phyloP scores from a whole-genome alignment of 2,888 invertebrate genomes.

The Amblyjoppa proteus region DNA sequence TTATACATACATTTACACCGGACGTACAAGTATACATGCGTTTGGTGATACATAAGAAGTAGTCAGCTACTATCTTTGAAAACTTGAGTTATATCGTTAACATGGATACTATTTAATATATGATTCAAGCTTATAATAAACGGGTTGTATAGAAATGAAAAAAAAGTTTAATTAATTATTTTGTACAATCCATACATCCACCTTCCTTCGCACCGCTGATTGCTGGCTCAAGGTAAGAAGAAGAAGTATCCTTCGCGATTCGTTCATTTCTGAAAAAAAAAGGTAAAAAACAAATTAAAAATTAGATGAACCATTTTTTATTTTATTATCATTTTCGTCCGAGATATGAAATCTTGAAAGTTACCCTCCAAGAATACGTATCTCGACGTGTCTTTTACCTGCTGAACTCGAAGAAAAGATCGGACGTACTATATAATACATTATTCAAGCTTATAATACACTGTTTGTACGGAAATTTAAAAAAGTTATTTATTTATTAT shows the following conservation, averaged over 20 bases:
- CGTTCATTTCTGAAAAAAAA: neutral
- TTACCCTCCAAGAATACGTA: too few species aligned
- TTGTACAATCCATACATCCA: neutral
- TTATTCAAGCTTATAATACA: too few species aligned
- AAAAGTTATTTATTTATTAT: too few species aligned
- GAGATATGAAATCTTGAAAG: too few species aligned
- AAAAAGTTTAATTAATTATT: constrained; percentile 13
- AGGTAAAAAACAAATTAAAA: too few species aligned
- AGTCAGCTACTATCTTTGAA: constrained; percentile 74
- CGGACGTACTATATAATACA: too few species aligned
- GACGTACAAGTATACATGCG: constrained; percentile 58
- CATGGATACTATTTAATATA: constrained; percentile 82
- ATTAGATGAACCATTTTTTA: too few species aligned
- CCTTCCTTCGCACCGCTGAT: neutral
- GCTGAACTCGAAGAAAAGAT: too few species aligned
- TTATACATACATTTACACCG: constrained; percentile 66
- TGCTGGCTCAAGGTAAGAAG: neutral
- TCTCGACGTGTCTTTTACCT: too few species aligned
- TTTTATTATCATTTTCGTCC: too few species aligned
- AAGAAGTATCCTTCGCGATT: neutral
- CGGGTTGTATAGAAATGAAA: constrained; percentile 81
- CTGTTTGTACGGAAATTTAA: too few species aligned
- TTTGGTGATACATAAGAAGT: constrained; percentile 71
- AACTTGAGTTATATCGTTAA: constrained; percentile 82
- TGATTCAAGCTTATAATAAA: constrained; percentile 83